These are phyloP conservation scores for Macrostomum lignano DNA, from an alignment of 1,140 invertebrate genomes.

Conservation along the genomic window DNA sequence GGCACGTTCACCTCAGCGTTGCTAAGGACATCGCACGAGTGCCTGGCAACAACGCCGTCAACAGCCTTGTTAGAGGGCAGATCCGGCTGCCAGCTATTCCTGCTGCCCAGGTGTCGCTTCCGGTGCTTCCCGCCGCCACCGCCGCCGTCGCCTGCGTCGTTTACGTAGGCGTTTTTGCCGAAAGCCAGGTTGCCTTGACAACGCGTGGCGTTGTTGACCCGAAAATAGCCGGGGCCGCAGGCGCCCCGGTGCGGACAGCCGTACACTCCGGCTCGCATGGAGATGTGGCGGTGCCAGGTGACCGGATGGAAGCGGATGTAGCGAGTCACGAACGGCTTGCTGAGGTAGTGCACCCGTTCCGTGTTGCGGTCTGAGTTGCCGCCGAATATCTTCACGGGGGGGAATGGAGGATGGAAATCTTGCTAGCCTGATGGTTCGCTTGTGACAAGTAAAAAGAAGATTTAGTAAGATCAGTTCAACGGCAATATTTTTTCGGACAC, in stretches of 20 bases:
- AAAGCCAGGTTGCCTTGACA: slow-evolving; percentile 22
- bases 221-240: slow-evolving; percentile 30
- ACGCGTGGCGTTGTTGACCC: slow-evolving; percentile 29
- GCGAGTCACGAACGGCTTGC: slow-evolving; percentile 31
- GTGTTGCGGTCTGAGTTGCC: slow-evolving; percentile 33
- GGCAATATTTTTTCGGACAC: too few relatives aligned
- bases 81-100: not conserved
- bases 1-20: too few relatives aligned
- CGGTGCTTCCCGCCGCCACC: not conserved
- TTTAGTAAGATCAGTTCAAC: too few relatives aligned
- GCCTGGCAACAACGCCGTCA: not conserved
- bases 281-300: slow-evolving; percentile 30
- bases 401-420: not conserved
- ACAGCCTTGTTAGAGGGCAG: not conserved
- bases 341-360: slow-evolving; percentile 31
- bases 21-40: not conserved
- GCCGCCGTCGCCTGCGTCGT: not conserved
- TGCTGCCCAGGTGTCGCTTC: not conserved
- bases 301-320: slow-evolving; percentile 32
- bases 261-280: slow-evolving; percentile 30
- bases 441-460: too few relatives aligned
- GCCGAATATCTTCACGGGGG: slow-evolving; percentile 30
- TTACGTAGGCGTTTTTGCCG: not conserved
- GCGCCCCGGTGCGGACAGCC: slow-evolving; percentile 31
- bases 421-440: too few relatives aligned